Evolutionary conservation across 2,797 vertebrate species (phyloP).

Genomic region (Pseudotriccus pelzelni): DNA sequence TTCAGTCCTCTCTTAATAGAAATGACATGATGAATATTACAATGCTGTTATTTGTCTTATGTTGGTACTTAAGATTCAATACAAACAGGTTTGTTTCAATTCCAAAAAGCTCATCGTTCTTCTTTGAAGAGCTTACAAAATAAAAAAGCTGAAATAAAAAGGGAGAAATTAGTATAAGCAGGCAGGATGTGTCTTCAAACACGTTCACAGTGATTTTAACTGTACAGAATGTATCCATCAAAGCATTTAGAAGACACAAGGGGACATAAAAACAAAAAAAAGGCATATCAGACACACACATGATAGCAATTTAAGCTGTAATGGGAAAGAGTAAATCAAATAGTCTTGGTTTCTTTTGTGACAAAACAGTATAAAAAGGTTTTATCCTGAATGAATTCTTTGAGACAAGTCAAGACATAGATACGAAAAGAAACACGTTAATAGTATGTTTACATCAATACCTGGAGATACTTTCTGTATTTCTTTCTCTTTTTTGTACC

Average conservation of each 20-base stretch:
- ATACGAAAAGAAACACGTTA: accelerated
- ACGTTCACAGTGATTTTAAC: background rate
- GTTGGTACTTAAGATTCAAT: background rate
- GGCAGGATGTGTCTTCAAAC: background rate
- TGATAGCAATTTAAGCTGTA: background rate
- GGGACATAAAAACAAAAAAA: background rate
- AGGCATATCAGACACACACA: background rate
- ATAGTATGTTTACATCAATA: background rate
- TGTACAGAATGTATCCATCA: background rate
- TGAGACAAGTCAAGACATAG: background rate
- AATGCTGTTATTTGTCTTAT: background rate
- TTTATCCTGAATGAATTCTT: background rate
- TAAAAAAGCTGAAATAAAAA: background rate
- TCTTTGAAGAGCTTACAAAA: background rate
- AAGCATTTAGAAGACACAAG: background rate
- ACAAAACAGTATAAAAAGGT: background rate
- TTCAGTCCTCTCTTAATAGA: background rate
- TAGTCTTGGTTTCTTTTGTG: background rate
- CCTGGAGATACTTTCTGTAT: background rate
- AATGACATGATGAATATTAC: background rate
- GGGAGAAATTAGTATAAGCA: background rate
- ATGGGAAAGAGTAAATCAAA: background rate
- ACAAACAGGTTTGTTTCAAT: background rate
- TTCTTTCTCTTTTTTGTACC: background rate
- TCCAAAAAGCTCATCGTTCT: background rate